phyloP scores from a whole-genome alignment of 2,113 vertebrate genomes.

The Apeltes quadracus region DNA sequence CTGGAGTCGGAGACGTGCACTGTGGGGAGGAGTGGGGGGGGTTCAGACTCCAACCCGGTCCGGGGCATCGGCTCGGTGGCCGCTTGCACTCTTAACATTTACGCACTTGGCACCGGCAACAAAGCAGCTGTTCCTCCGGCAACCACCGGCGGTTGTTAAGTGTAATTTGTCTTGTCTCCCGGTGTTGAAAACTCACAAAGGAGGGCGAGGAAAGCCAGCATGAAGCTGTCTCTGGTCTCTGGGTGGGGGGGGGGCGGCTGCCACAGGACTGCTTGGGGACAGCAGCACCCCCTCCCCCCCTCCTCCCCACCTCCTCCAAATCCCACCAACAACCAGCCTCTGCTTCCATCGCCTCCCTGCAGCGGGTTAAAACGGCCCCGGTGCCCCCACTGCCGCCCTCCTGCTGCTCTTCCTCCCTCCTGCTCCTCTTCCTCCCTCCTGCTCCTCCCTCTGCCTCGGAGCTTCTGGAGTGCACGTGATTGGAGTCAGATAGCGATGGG shows the following conservation, averaged over 20 bases:
- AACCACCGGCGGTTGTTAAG: slow-evolving; percentile 76
- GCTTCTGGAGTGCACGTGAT: not conserved
- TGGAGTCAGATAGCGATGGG: not conserved
- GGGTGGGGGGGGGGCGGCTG: slow-evolving; percentile 51
- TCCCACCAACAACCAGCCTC: slow-evolving; percentile 5
- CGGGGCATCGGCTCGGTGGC: slow-evolving; percentile 41
- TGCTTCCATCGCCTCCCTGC: not conserved
- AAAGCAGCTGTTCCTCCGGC: slow-evolving; percentile 74
- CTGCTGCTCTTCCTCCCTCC: slow-evolving; percentile 5
- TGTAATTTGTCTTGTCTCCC: slow-evolving; percentile 78
- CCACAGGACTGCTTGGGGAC: slow-evolving; percentile 73
- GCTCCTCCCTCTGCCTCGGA: not conserved
- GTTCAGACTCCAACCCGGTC: slow-evolving; percentile 6
- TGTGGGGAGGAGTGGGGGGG: not conserved
- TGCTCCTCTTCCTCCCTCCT: not conserved
- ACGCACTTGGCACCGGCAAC: slow-evolving; percentile 67
- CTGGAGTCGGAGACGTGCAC: not conserved
- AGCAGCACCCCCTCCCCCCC: slow-evolving; percentile 73
- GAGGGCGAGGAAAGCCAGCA: slow-evolving; percentile 75
- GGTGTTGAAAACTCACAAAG: slow-evolving; percentile 74
- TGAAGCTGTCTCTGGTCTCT: slow-evolving; percentile 77
- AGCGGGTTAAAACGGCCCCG: no score
- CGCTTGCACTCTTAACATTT: slow-evolving; percentile 56
- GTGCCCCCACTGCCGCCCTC: not conserved
- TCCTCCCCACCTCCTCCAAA: slow-evolving; percentile 12